Evolutionary conservation across 2,113 vertebrate genomes (phyloP).

Genomic region (Cnemophilus loriae): DNA sequence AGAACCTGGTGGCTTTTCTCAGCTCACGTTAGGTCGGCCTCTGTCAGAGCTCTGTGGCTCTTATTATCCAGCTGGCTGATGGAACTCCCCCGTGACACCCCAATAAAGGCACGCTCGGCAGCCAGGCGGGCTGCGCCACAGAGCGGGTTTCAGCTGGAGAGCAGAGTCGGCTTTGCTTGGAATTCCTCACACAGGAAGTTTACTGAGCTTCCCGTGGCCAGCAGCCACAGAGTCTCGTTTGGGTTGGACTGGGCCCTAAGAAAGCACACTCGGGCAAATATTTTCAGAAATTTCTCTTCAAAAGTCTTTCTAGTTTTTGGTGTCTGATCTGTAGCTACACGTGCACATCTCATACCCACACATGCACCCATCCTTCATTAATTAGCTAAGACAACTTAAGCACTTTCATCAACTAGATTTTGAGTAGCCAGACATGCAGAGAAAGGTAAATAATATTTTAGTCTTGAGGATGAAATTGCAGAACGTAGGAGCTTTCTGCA

Average conservation of each 20-base stretch:
- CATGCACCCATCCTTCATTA: not conserved
- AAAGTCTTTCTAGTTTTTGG: not conserved
- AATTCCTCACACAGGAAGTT: not conserved
- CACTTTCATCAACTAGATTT: not conserved
- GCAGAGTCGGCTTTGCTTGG: not conserved
- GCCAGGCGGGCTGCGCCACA: not conserved
- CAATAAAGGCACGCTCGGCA: not conserved
- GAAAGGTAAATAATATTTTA: not conserved
- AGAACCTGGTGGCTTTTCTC: not conserved
- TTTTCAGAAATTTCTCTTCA: not conserved
- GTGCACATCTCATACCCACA: rapidly evolving
- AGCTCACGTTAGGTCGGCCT: rapidly evolving
- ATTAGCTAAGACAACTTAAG: not conserved
- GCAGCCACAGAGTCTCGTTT: not conserved
- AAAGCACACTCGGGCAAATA: not conserved
- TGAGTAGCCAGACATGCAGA: not conserved
- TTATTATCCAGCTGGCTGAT: not conserved
- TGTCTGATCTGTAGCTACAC: not conserved
- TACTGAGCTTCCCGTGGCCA: not conserved
- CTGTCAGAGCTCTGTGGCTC: not conserved
- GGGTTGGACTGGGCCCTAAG: conserved; percentile 15
- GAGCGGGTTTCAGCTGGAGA: not conserved
- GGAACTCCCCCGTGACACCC: not conserved
- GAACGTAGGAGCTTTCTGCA: not conserved
- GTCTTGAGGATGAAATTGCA: not conserved